A percentile compares a stretch with the other conserved stretches of the same genome.
phyloP scores from a whole-genome alignment of 2,888 invertebrate genomes.

The Drosophila atripex region DNA sequence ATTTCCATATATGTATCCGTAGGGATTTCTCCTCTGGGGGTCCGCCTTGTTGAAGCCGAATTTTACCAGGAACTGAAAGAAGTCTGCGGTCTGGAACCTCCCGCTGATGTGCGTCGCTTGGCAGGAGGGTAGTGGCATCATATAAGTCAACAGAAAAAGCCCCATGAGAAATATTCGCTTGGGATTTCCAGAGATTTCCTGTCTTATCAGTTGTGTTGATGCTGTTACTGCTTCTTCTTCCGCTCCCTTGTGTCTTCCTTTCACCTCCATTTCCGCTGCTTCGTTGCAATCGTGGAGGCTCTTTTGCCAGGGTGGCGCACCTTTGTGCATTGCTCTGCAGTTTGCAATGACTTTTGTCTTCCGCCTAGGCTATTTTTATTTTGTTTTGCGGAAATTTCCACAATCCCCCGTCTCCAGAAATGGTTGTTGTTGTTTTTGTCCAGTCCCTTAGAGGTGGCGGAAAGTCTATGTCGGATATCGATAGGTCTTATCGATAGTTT shows the following conservation, averaged over 20 bases:
- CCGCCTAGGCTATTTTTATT: slow-evolving; percentile 27
- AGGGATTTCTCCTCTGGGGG: slow-evolving; percentile 90
- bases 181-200: slow-evolving; percentile 26
- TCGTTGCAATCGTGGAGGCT: slow-evolving; percentile 50
- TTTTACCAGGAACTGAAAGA: slow-evolving; percentile 96
- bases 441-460: slow-evolving; percentile 1
- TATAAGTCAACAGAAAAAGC: slow-evolving; percentile 17
- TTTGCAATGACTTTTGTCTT: slow-evolving; percentile 17
- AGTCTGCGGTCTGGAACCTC: slow-evolving; percentile 88
- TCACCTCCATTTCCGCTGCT: slow-evolving; percentile 24
- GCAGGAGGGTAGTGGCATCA: slow-evolving; percentile 17
- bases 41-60: slow-evolving; percentile 99
- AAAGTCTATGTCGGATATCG: background rate
- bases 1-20: slow-evolving; percentile 98
- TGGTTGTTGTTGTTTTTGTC: slow-evolving; percentile 24
- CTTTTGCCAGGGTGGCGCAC: slow-evolving; percentile 72
- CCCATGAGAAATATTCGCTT: slow-evolving; percentile 34
- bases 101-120: slow-evolving; percentile 86
- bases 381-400: slow-evolving; percentile 45
- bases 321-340: slow-evolving; percentile 70
- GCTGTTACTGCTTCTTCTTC: slow-evolving; percentile 3
- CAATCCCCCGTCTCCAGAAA: slow-evolving; percentile 12
- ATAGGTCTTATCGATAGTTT: background rate
- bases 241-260: background rate
- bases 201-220: slow-evolving; percentile 24